phyloP scores from a whole-genome alignment of 2,113 vertebrate species.

The Martes martes region DNA sequence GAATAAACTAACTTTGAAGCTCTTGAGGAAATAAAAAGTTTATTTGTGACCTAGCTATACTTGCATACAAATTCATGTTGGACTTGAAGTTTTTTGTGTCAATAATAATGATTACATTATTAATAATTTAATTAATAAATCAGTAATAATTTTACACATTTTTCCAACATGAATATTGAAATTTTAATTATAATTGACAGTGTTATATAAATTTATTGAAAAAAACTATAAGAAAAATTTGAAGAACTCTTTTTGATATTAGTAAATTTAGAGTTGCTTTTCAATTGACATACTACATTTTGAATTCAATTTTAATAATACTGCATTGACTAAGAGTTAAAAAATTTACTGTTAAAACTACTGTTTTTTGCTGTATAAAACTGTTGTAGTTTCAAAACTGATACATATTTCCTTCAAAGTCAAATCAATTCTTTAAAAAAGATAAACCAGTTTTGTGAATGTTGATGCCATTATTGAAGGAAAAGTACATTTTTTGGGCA shows the following conservation, averaged over 20 bases:
- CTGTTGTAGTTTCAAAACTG: slow-evolving; percentile 2
- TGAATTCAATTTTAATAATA: slow-evolving; percentile 41
- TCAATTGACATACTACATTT: neutral
- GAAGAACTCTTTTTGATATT: slow-evolving; percentile 5
- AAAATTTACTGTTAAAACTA: neutral
- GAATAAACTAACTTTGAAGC: neutral
- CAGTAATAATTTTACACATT: neutral
- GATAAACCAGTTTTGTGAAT: neutral
- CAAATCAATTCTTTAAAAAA: slow-evolving; percentile 24
- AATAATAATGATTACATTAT: neutral
- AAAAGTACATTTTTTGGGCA: neutral
- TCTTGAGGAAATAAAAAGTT: neutral
- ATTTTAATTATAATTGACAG: neutral
- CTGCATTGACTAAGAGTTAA: neutral
- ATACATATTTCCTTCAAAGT: neutral
- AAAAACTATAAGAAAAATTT: slow-evolving; percentile 20
- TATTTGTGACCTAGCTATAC: neutral
- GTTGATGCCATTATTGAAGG: neutral
- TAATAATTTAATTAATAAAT: neutral
- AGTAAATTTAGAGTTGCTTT: slow-evolving; percentile 16
- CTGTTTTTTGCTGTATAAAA: too few relatives aligned
- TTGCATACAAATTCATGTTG: neutral
- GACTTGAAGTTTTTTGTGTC: slow-evolving; percentile 18
- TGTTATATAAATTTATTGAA: slow-evolving; percentile 4
- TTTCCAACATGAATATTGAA: neutral